Evolutionary conservation across 2,113 vertebrate genomes (phyloP).

Genomic region (Corydoras maculifer): DNA sequence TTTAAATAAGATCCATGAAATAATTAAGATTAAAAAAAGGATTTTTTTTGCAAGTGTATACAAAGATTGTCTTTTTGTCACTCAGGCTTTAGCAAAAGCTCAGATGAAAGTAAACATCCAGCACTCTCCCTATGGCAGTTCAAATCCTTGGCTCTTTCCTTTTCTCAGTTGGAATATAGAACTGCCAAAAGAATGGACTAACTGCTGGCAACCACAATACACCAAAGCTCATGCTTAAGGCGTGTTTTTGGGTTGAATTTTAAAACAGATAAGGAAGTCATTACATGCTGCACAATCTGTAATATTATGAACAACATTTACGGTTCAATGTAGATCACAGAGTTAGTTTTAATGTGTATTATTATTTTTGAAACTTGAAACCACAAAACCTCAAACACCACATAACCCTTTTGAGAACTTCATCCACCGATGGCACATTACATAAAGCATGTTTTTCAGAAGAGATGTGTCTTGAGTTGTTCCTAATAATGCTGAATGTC

Average conservation of each 20-base stretch:
- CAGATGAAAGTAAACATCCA: slow-evolving; percentile 25
- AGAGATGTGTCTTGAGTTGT: no score
- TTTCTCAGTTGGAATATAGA: slow-evolving; percentile 12
- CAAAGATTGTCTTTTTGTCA: slow-evolving; percentile 3
- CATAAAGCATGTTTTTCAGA: no score
- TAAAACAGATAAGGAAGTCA: background rate
- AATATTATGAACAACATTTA: background rate
- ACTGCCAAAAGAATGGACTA: slow-evolving; percentile 11
- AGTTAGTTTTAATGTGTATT: no score
- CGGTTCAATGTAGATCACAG: background rate
- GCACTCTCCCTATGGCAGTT: slow-evolving; percentile 7
- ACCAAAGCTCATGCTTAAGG: background rate
- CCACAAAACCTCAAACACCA: no score
- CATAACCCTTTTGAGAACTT: no score
- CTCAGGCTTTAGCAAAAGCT: slow-evolving; percentile 13
- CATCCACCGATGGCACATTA: no score
- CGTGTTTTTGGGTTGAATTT: background rate
- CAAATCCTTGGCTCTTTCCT: slow-evolving; percentile 10
- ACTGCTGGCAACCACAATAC: slow-evolving; percentile 3
- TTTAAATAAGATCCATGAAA: no score
- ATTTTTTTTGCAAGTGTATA: background rate
- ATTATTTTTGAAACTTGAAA: no score
- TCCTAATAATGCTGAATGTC: no score
- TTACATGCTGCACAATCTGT: background rate
- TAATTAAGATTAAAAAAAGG: no score